A percentile compares a stretch with the other conserved stretches of the same genome.
Conservation (phyloP, 2,113 vertebrate species). For the Leptocoma aspasia region DNA sequence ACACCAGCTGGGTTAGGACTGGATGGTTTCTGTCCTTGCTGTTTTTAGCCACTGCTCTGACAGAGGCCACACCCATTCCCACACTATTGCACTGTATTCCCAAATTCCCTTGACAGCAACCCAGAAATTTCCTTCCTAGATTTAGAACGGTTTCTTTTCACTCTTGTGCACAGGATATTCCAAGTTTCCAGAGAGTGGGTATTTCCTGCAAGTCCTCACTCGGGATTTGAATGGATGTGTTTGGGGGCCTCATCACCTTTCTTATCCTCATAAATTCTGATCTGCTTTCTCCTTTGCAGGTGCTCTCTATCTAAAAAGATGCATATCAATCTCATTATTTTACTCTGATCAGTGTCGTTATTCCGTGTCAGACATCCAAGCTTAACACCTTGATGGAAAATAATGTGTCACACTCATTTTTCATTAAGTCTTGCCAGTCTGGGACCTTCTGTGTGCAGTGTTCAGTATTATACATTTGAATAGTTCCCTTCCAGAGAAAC, state of each 20-base stretch:
- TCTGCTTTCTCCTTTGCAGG: not conserved
- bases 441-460: not conserved
- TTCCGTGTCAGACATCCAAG: not conserved
- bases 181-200: not conserved
- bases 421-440: not conserved
- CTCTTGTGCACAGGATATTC: not conserved
- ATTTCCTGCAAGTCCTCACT: not conserved
- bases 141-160: not conserved
- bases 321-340: not conserved
- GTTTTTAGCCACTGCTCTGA: not conserved
- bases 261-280: not conserved
- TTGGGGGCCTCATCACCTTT: not conserved
- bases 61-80: not conserved
- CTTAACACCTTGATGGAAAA: not conserved
- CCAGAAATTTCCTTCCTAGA: not conserved
- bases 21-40: not conserved
- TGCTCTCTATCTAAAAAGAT: not conserved
- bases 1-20: not conserved
- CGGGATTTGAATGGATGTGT: not conserved
- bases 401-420: not conserved
- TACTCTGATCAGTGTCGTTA: not conserved
- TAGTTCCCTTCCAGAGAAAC: not conserved
- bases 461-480: not conserved
- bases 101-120: not conserved
- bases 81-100: not conserved